A percentile compares a stretch with the other conserved stretches of the same genome.
phyloP scores from a whole-genome alignment of 2,113 vertebrate species.

The Octodon degus region DNA sequence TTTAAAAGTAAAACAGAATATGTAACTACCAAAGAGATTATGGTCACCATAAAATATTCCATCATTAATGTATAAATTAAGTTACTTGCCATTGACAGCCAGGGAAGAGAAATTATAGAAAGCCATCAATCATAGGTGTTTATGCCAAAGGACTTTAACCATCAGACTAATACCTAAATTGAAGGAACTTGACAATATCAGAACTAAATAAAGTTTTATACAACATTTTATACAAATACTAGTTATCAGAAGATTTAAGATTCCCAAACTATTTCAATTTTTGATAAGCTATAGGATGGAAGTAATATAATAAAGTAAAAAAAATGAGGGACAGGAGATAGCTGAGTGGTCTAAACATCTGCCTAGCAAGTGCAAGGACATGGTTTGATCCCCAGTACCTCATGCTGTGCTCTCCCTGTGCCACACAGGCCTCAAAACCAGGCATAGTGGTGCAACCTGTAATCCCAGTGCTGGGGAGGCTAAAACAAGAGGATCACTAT shows the following conservation, averaged over 20 bases:
- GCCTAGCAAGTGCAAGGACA: too few relatives aligned
- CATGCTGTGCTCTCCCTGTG: too few relatives aligned
- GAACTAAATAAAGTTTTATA: neutral
- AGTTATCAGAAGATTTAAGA: neutral
- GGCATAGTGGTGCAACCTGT: too few relatives aligned
- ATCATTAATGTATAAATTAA: neutral
- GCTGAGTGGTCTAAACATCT: too few relatives aligned
- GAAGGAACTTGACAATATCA: neutral
- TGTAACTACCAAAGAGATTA: neutral
- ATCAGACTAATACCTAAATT: neutral
- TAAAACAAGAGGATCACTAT: too few relatives aligned
- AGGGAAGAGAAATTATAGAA: neutral
- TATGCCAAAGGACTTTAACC: neutral
- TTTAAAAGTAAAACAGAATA: conserved; percentile 7
- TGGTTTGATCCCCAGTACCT: too few relatives aligned
- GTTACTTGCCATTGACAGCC: neutral
- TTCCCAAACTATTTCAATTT: conserved; percentile 22
- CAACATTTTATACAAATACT: conserved; percentile 11
- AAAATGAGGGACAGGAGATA: neutral
- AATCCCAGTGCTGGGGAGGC: too few relatives aligned
- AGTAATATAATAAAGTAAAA: neutral
- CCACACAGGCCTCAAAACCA: too few relatives aligned
- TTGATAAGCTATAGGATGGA: neutral
- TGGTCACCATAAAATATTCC: neutral
- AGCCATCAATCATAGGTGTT: neutral